A percentile compares a stretch with the other conserved stretches of the same genome.
Evolutionary conservation across 2,113 vertebrate genomes (phyloP).

Genomic region (Prunella fulvescens): DNA sequence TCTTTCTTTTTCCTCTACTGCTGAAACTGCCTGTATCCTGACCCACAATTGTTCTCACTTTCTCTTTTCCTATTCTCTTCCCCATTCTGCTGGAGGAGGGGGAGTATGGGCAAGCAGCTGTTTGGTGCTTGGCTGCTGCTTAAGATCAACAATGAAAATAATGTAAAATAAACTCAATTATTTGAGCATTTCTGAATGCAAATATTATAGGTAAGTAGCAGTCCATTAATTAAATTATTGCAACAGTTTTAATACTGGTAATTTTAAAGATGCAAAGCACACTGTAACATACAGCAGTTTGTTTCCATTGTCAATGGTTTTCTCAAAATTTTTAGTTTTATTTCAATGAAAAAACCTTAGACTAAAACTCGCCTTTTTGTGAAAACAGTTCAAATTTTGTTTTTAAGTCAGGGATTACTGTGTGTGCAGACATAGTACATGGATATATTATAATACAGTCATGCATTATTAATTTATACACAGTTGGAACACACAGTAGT

Average conservation of each 20-base stretch:
- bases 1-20: not conserved
- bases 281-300: not conserved
- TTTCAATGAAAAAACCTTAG: not conserved
- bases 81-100: not conserved
- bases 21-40: not conserved
- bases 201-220: not conserved
- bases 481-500: not conserved
- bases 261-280: not conserved
- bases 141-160: not conserved
- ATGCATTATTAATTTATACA: not conserved
- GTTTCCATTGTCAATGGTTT: not conserved
- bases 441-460: not conserved
- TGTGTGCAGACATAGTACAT: not conserved
- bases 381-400: not conserved
- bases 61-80: not conserved
- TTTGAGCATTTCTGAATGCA: not conserved
- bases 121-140: not conserved
- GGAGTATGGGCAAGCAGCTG: accelerated
- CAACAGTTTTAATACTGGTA: not conserved
- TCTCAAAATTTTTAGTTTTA: not conserved
- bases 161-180: not conserved
- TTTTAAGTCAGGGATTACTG: not conserved
- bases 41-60: not conserved
- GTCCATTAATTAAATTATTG: not conserved
- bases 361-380: not conserved